Conservation (phyloP, 2,888 invertebrate species). For the Metopia argyrocephala region DNA sequence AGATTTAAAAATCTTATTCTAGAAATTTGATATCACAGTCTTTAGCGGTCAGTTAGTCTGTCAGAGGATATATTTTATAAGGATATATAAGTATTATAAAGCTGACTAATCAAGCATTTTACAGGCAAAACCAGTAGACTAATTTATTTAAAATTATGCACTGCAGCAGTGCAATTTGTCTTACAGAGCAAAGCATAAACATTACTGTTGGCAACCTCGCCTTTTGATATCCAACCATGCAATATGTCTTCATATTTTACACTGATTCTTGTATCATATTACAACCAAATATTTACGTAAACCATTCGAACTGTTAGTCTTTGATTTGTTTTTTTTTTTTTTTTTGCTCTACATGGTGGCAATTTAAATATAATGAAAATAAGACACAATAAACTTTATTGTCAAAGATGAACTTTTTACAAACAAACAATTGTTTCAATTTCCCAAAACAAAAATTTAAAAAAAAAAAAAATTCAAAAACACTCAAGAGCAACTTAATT, state of each 20-base stretch:
- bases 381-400: conserved; percentile 49
- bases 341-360: conserved; percentile 67
- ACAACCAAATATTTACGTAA: neutral
- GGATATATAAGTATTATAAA: too few relatives aligned
- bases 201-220: neutral
- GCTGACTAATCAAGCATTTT: too few relatives aligned
- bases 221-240: neutral
- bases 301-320: neutral
- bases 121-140: too few relatives aligned
- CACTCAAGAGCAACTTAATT: conserved; percentile 66
- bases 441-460: conserved; percentile 41
- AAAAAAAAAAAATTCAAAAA: conserved; percentile 58
- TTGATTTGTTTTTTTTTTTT: neutral
- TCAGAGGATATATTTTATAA: too few relatives aligned
- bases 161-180: too few relatives aligned
- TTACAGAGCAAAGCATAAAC: too few relatives aligned
- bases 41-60: too few relatives aligned
- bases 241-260: conserved; percentile 71
- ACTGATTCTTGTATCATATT: conserved; percentile 50
- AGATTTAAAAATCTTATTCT: too few relatives aligned
- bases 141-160: too few relatives aligned
- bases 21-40: too few relatives aligned
- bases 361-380: conserved; percentile 45
- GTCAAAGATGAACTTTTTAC: conserved; percentile 48
- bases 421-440: conserved; percentile 66